Conservation (phyloP, 2,888 invertebrate genomes). For the Clanis bilineata region DNA sequence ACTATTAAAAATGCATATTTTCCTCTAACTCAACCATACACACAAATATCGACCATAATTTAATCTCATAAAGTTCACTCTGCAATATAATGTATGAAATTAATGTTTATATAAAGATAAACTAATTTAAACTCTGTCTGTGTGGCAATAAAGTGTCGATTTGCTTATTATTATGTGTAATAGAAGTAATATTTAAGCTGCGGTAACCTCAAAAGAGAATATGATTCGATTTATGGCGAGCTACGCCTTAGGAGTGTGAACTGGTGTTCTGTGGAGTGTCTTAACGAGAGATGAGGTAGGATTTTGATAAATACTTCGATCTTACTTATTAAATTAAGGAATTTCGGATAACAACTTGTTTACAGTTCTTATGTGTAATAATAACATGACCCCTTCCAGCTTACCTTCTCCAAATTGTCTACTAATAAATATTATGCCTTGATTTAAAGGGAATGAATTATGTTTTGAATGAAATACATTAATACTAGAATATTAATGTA, state of each 20-base stretch:
- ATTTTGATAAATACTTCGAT: not conserved
- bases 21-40: not conserved
- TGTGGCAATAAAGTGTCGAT: not conserved
- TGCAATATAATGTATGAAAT: not conserved
- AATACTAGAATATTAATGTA: too few relatives aligned
- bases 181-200: slow-evolving; percentile 22
- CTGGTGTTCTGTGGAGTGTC: slow-evolving; percentile 1
- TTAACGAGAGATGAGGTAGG: not conserved
- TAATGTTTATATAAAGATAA: not conserved
- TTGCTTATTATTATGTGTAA: not conserved
- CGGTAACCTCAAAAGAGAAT: slow-evolving; percentile 38
- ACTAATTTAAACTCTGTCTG: not conserved
- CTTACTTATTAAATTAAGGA: not conserved
- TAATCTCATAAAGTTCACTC: not conserved
- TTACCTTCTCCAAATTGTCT: too few relatives aligned
- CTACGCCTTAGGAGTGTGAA: slow-evolving; percentile 6
- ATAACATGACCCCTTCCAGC: too few relatives aligned
- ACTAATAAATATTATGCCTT: too few relatives aligned
- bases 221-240: slow-evolving; percentile 55
- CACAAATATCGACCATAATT: not conserved
- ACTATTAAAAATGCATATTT: slow-evolving; percentile 12
- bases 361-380: too few relatives aligned
- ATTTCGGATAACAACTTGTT: too few relatives aligned
- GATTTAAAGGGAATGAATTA: too few relatives aligned
- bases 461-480: too few relatives aligned